phyloP scores from a whole-genome alignment of 2,888 invertebrate species.

The Eilema griseolum region DNA sequence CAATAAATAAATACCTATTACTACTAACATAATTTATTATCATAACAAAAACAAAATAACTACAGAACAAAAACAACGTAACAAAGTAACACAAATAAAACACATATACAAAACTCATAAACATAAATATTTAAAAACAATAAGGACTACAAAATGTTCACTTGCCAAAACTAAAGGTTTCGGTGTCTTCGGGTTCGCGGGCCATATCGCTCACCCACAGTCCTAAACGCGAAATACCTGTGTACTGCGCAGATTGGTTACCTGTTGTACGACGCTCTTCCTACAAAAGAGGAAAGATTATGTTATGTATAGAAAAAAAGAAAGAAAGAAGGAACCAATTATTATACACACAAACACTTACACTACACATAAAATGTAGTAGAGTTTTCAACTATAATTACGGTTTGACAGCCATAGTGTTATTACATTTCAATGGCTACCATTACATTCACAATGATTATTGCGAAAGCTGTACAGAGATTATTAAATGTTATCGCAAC shows the following conservation, averaged over 20 bases:
- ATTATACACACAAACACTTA: too few species aligned
- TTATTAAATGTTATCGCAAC: not conserved
- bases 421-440: not conserved
- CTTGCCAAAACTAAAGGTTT: constrained; percentile 53
- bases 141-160: not conserved
- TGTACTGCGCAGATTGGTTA: constrained; percentile 73
- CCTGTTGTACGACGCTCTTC: constrained; percentile 73
- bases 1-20: not conserved
- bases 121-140: constrained; percentile 5
- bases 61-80: too few species aligned
- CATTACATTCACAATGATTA: not conserved
- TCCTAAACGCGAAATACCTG: constrained; percentile 73
- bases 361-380: too few species aligned
- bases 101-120: not conserved
- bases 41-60: not conserved
- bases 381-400: too few species aligned
- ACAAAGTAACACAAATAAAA: not conserved
- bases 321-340: too few species aligned
- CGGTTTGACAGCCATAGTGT: too few species aligned
- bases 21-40: not conserved
- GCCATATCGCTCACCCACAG: constrained; percentile 73
- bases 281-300: constrained; percentile 47
- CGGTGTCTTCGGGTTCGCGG: constrained; percentile 62
- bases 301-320: not conserved
- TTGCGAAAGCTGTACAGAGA: not conserved